phyloP scores from a whole-genome alignment of 2,113 vertebrate genomes.

The Trematomus loennbergii region DNA sequence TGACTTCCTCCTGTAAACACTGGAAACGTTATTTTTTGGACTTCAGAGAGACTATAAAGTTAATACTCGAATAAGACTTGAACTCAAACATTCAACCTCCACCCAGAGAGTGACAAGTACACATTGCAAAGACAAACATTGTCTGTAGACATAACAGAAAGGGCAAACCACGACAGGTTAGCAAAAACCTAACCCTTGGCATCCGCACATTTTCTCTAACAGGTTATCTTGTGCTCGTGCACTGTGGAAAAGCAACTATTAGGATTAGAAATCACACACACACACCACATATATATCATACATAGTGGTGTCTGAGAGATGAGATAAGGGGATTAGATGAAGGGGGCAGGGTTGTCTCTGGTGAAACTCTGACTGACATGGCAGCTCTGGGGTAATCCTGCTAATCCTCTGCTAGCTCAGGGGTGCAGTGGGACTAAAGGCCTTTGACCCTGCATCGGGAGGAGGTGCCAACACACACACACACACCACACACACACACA shows the following conservation, averaged over 20 bases:
- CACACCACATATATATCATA: conserved; percentile 50
- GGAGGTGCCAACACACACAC: conserved; percentile 49
- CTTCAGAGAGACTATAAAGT: conserved; percentile 5
- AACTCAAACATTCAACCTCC: conserved; percentile 23
- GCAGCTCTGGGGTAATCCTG: conserved; percentile 79
- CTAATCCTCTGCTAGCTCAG: conserved; percentile 79
- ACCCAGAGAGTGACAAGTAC: conserved; percentile 14
- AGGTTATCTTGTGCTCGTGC: conserved; percentile 56
- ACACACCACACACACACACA: conserved; percentile 35
- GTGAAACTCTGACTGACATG: conserved; percentile 80
- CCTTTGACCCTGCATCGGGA: conserved; percentile 68
- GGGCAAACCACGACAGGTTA: conserved; percentile 32
- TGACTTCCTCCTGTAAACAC: not conserved
- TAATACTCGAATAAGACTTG: conserved; percentile 4
- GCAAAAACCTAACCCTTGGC: conserved; percentile 11
- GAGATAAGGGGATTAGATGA: conserved; percentile 81
- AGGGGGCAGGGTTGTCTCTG: conserved; percentile 68
- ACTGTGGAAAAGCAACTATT: conserved; percentile 60
- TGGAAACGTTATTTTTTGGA: not conserved
- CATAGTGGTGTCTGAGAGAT: conserved; percentile 71
- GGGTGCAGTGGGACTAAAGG: conserved; percentile 68
- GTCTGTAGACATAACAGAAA: conserved; percentile 38
- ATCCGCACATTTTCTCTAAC: conserved; percentile 19
- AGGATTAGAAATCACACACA: conserved; percentile 50
- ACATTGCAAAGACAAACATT: conserved; percentile 52